These are phyloP conservation scores for Henricia sp. DNA, from an alignment of 53 echinoderm and acorn worm species.

Conservation along the genomic window DNA sequence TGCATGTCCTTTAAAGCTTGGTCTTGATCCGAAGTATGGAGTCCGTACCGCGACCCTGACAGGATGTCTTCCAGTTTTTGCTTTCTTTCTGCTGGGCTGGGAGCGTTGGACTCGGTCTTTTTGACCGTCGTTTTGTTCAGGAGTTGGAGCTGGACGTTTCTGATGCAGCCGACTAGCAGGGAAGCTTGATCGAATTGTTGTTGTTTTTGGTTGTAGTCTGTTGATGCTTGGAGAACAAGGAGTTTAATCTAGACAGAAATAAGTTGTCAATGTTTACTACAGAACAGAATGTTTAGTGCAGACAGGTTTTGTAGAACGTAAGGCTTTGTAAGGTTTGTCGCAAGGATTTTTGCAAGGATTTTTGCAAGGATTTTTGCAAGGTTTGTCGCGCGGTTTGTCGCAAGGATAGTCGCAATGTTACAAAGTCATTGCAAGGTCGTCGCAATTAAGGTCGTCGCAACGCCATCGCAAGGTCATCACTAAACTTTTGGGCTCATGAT, in stretches of 20 bases:
- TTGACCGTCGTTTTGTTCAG: constrained; percentile 63
- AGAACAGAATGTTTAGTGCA: too few relatives aligned
- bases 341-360: too few relatives aligned
- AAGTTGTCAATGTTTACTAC: too few relatives aligned
- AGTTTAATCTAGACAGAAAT: constrained; percentile 14
- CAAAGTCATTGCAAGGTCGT: too few relatives aligned
- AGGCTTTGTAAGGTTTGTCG: too few relatives aligned
- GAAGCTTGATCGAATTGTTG: constrained; percentile 38
- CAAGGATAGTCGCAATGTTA: too few relatives aligned
- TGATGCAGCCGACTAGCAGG: constrained; percentile 34
- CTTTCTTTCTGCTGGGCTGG: constrained; percentile 30
- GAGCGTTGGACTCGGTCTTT: constrained; percentile 22
- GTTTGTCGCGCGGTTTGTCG: too few relatives aligned
- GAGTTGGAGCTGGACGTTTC: constrained; percentile 47
- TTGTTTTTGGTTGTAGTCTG: constrained; percentile 41
- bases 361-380: too few relatives aligned
- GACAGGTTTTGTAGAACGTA: too few relatives aligned
- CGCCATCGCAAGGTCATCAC: too few relatives aligned
- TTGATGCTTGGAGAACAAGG: constrained; percentile 50
- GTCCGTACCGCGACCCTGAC: constrained; percentile 52
- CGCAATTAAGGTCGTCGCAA: too few relatives aligned
- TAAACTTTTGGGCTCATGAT: too few relatives aligned
- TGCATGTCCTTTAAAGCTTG: constrained; percentile 37
- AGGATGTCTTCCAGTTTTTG: constrained; percentile 41
- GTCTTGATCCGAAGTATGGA: constrained; percentile 57